Base-by-base conservation (phyloP, 2,888 invertebrate genomes). In the Bhutanitis thaidina region DNA sequence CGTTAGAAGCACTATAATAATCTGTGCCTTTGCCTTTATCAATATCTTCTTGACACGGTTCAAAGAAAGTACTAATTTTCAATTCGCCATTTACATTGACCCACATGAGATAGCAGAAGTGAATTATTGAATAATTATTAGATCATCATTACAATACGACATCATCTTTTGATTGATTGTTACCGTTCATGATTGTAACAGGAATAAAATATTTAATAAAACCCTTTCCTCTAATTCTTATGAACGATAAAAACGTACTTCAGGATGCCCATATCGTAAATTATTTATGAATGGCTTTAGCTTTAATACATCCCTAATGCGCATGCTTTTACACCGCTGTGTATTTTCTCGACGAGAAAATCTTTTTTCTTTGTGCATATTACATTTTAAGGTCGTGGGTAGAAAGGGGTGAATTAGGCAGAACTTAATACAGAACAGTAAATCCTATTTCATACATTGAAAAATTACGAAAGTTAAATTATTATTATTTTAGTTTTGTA, bases 261-360 rank as follows among this genome's bases (percentile, higher is more conserved):
- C 29, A 30, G 40, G 45, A 16, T n/a, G 35, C 14, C 29, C 44
- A 27, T 51, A 45, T 45, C 30, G 38, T 51, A 40, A 45, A 45
- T 36, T 40, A 45, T 51, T 40, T 40, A 50, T 35, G 16, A 38
- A 45, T 30, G 15, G 40, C 35, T 51, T 36, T 29, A 35, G 30
- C 29, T 40, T 45, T 40, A 40, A 39, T 36, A 51, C 45, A 51
- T 45, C 35, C 45, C 20, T 40, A 45, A 45, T 35, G 20, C 35
- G 35, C n/a, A 20, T 45, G 35, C 35, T 40, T 51, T 45, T 39
- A 35, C 30, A 51, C 29, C 30, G 39, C 20, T 14, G 25, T 37
- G 20, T 36, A 43, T 32, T 14, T 40, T 29, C 29, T 48, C 16
- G 3, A 9, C 10, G 8, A 12, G 20, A 37, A 37, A 43, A 49